Evolutionary conservation across 1,140 invertebrate species (phyloP).

Genomic region (Formica exsecta): DNA sequence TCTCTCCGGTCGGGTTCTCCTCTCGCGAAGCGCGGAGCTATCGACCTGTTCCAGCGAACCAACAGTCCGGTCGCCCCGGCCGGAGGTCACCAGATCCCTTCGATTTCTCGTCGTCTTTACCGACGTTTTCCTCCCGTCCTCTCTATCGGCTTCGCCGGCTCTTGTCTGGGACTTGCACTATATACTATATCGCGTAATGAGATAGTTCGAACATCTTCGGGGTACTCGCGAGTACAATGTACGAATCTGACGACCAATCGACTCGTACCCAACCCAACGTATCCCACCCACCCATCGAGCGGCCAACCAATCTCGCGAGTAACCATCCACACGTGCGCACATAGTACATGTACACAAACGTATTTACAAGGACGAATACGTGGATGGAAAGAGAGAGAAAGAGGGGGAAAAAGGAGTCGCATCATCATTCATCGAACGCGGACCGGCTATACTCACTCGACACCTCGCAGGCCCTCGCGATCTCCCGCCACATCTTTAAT

Average conservation of each 20-base stretch:
- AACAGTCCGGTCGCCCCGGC: not conserved
- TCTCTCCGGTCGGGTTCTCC: constrained; percentile 27
- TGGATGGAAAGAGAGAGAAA: too few relatives aligned
- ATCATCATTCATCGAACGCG: not conserved
- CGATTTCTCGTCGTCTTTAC: constrained; percentile 44
- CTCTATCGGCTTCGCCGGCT: not conserved
- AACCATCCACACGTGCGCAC: constrained; percentile 41
- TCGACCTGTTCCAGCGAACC: constrained; percentile 47
- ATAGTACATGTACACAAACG: not conserved
- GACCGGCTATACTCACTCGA: constrained; percentile 76
- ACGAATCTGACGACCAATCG: constrained; percentile 13
- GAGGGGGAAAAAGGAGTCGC: not conserved
- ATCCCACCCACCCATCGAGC: constrained; percentile 3
- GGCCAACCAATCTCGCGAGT: constrained; percentile 7
- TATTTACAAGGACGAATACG: not conserved
- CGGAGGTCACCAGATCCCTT: not conserved
- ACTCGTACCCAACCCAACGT: constrained; percentile 3
- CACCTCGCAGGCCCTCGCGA: constrained; percentile 79
- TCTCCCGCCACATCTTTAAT: constrained; percentile 80
- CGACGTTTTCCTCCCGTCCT: not conserved
- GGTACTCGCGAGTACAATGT: constrained; percentile 13
- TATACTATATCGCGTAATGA: not conserved
- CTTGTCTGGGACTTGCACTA: not conserved
- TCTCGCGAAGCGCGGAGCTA: constrained; percentile 32
- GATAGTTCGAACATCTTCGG: constrained; percentile 21